Percentiles rank a stretch among this genome's conserved stretches.
Evolutionary conservation across 2,113 vertebrate species (phyloP).

Genomic region (Nymphicus hollandicus): DNA sequence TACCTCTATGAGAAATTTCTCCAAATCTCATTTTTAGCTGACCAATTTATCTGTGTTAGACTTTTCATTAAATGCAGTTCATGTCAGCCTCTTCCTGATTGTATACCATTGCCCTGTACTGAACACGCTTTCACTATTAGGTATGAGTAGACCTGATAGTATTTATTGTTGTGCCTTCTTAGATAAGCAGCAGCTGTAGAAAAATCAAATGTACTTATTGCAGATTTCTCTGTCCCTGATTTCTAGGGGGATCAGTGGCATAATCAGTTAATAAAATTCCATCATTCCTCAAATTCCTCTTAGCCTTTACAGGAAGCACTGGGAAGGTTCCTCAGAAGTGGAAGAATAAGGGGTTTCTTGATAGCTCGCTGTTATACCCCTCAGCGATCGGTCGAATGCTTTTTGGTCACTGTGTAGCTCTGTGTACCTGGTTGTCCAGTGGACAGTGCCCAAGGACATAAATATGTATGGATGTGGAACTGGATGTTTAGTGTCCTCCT

Average conservation of each 20-base stretch:
- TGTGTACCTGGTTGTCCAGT: background rate
- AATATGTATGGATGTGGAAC: background rate
- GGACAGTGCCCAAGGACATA: background rate
- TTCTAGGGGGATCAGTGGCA: background rate
- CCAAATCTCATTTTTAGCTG: constrained; percentile 26
- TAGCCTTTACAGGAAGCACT: background rate
- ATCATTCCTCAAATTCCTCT: background rate
- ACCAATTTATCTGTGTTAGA: constrained; percentile 36
- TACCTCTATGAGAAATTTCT: constrained; percentile 11
- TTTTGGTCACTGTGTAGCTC: background rate
- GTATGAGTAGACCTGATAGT: background rate
- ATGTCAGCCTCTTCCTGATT: constrained; percentile 19
- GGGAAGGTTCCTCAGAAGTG: background rate
- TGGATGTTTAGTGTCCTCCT: background rate
- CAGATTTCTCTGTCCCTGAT: background rate
- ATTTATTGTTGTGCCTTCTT: background rate
- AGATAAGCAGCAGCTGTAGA: background rate
- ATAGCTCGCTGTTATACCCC: background rate
- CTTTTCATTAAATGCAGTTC: background rate
- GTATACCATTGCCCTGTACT: background rate
- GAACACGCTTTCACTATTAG: background rate
- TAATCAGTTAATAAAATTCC: background rate
- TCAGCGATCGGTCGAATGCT: background rate
- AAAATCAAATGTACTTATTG: background rate
- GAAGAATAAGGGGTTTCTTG: background rate